Conservation (phyloP, 2,888 invertebrate species). For the Synergus itoensis region DNA sequence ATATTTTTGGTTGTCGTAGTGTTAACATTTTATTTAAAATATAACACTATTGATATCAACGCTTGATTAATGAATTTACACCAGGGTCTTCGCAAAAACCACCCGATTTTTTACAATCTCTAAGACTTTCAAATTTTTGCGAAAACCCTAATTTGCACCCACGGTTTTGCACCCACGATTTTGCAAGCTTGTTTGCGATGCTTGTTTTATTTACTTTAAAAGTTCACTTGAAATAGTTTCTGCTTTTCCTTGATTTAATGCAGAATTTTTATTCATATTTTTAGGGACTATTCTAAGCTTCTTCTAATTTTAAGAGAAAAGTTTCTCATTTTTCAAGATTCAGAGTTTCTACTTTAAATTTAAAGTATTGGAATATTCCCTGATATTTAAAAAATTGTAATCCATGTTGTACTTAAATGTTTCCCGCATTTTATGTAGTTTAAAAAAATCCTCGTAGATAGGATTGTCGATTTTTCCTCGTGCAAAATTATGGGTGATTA, state of each 20-base stretch:
- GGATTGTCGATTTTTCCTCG: neutral
- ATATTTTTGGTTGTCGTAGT: slow-evolving; percentile 13
- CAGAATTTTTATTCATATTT: neutral
- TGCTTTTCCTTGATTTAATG: neutral
- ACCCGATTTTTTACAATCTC: neutral
- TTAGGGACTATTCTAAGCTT: neutral
- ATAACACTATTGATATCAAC: neutral
- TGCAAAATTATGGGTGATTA: slow-evolving; percentile 6
- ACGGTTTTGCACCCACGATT: slow-evolving; percentile 53
- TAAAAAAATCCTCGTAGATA: neutral
- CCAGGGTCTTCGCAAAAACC: neutral
- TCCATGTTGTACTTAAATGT: neutral
- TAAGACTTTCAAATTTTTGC: neutral
- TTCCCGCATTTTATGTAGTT: neutral
- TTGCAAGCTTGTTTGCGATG: slow-evolving; percentile 59
- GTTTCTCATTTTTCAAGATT: too few species aligned
- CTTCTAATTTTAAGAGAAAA: too few species aligned
- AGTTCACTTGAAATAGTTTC: neutral
- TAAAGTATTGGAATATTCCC: neutral
- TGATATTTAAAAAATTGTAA: neutral
- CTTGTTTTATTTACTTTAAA: neutral
- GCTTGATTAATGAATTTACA: slow-evolving; percentile 2
- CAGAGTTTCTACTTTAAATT: too few species aligned
- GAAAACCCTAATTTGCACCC: neutral
- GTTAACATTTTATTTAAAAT: slow-evolving; percentile 16